phyloP scores from a whole-genome alignment of 2,113 vertebrate genomes.

The Patagioenas fasciata region DNA sequence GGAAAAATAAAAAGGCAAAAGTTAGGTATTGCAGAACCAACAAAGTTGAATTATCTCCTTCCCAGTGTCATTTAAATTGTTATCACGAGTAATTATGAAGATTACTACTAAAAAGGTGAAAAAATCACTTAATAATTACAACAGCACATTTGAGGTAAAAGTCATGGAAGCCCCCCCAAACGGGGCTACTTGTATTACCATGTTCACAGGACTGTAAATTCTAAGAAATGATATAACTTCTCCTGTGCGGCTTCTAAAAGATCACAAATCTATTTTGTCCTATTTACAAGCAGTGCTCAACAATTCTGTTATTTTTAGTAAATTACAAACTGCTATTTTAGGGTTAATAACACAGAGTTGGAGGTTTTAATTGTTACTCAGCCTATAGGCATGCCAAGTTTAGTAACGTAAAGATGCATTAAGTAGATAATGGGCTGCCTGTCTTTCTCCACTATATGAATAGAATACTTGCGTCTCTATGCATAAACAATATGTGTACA shows the following conservation, averaged over 20 bases:
- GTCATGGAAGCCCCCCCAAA: not conserved
- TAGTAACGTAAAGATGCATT: not conserved
- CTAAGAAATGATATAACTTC: constrained; percentile 54
- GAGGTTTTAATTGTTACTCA: constrained; percentile 39
- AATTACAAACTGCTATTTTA: not conserved
- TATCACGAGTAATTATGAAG: not conserved
- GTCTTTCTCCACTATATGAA: not conserved
- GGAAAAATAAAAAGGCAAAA: constrained; percentile 56
- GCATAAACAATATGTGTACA: not conserved
- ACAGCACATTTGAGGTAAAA: not conserved
- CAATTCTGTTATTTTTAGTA: constrained; percentile 2
- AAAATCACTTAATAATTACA: constrained; percentile 4
- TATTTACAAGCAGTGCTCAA: constrained; percentile 13
- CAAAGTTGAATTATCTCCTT: constrained; percentile 6
- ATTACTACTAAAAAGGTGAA: not conserved
- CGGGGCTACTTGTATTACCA: not conserved
- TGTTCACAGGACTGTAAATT: constrained; percentile 23
- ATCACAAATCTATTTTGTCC: not conserved
- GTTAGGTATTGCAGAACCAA: constrained; percentile 52
- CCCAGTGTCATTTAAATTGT: not conserved
- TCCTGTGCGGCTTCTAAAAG: constrained; percentile 1
- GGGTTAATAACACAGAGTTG: constrained; percentile 65
- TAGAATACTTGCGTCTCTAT: not conserved
- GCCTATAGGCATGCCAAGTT: not conserved
- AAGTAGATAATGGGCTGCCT: not conserved